Evolutionary conservation across 2,888 invertebrate genomes (phyloP).

Genomic region (Acanthosepion esculentum): DNA sequence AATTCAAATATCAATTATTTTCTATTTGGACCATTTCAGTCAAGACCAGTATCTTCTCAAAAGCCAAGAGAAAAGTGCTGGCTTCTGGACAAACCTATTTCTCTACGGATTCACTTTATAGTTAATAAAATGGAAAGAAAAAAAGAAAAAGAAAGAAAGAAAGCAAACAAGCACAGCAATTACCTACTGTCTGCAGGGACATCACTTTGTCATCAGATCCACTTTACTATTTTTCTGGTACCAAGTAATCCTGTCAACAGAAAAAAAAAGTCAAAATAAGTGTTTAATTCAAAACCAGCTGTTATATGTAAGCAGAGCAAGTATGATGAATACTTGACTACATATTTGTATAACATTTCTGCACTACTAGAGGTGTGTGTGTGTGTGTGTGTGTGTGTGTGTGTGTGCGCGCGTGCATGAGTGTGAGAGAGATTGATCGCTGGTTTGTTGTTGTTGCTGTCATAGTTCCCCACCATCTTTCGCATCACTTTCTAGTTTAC

Average conservation of each 20-base stretch:
- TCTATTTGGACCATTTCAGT: too few species aligned
- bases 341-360: background rate
- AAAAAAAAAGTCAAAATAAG: background rate
- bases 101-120: background rate
- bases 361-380: background rate
- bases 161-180: background rate
- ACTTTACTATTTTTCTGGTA: background rate
- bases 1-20: too few species aligned
- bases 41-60: too few species aligned
- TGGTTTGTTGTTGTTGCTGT: background rate
- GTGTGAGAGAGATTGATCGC: background rate
- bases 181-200: background rate
- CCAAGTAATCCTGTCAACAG: conserved; percentile 33
- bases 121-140: background rate
- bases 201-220: conserved; percentile 22
- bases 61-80: too few species aligned
- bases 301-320: background rate
- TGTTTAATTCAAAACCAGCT: background rate
- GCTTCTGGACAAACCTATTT: too few species aligned
- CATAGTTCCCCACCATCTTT: conserved; percentile 6
- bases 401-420: background rate
- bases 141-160: background rate
- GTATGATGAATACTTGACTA: conserved; percentile 7
- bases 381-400: background rate
- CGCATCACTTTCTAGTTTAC: background rate